Evolutionary conservation across 1,140 invertebrate genomes (phyloP), one percentile per base, ranked within the genome.

Genomic region (Marisa cornuarietis): DNA sequence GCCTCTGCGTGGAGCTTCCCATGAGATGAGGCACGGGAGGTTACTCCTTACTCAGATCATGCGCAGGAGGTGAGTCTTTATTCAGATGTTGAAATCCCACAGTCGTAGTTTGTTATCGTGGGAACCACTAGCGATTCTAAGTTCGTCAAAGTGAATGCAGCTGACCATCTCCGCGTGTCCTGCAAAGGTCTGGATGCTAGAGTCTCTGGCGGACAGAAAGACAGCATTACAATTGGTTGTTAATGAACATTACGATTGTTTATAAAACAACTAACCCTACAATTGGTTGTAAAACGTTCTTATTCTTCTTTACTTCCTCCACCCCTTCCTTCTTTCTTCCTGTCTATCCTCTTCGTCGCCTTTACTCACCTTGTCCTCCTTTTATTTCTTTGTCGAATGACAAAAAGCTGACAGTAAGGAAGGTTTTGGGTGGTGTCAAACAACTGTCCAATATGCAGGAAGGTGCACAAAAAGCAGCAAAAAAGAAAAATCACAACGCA

Each of bases 171-270:
- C 81, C 13, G 75, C 20, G 78, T 88, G 88, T 11, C 83, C 86
- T n/a, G 75, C 42, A 63, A 87, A 89, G 49, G 88, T 88, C 69
- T 88, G 87, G 18, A 88, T 65, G 77, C 87, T 90, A 49, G 83
- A 78, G 16, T 83, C 72, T 62, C 87, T 88, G 75, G 63, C 52
- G 69, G 11, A 58, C 54, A 58, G 54, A 58, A 6, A 58, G 54
- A 58, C 31, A 42, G 6, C 31, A 42, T 6, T 42, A 42, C 31
- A 42, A 42, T 42, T 6, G 31, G 6, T 1, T 42, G 31, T 42
- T 42, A 42, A 42, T 42, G 31, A 42, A n/a, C 31, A 42, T 42
- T 42, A 42, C 31, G 6, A 2, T 4, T 42, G 31, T 2, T 42
- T 42, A 42, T 42, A 2, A 42, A 42, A 42, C 31, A 42, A 42